Evolutionary conservation across 2,797 vertebrate genomes (phyloP).

Genomic region (Peromyscus nudipes): DNA sequence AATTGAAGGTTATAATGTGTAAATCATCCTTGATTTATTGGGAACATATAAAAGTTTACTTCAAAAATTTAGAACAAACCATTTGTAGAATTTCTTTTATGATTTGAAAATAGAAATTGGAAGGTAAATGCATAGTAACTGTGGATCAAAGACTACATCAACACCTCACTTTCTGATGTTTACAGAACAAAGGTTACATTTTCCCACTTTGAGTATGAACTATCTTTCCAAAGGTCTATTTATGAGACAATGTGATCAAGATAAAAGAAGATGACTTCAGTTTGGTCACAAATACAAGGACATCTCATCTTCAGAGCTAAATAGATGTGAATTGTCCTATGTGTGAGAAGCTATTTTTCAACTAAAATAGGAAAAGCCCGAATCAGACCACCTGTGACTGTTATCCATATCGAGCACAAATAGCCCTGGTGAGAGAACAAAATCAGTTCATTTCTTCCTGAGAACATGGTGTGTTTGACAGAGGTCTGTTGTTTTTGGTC

Average conservation of each 20-base stretch:
- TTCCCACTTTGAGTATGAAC: not conserved
- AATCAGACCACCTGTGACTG: constrained; percentile 72
- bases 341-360: constrained; percentile 81
- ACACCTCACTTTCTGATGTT: not conserved
- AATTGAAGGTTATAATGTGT: not conserved
- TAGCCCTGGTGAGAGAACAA: constrained; percentile 74
- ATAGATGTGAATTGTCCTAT: constrained; percentile 72
- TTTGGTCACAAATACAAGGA: constrained; percentile 68
- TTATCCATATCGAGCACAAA: constrained; percentile 75
- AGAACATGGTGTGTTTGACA: constrained; percentile 69
- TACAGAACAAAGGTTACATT: not conserved
- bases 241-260: constrained; percentile 52
- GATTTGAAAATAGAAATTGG: constrained; percentile 33
- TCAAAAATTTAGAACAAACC: not conserved
- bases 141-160: not conserved
- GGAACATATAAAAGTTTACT: not conserved
- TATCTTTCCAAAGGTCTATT: constrained; percentile 23
- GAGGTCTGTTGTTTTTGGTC: constrained; percentile 66
- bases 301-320: constrained; percentile 75
- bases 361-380: constrained; percentile 75
- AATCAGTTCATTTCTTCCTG: constrained; percentile 78
- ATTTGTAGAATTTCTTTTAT: constrained; percentile 1
- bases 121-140: constrained; percentile 41
- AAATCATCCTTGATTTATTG: not conserved
- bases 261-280: constrained; percentile 67